Evolutionary conservation across 2,888 invertebrate genomes (phyloP), one percentile per base, ranked within the genome.

Genomic region (Morpho helenor): DNA sequence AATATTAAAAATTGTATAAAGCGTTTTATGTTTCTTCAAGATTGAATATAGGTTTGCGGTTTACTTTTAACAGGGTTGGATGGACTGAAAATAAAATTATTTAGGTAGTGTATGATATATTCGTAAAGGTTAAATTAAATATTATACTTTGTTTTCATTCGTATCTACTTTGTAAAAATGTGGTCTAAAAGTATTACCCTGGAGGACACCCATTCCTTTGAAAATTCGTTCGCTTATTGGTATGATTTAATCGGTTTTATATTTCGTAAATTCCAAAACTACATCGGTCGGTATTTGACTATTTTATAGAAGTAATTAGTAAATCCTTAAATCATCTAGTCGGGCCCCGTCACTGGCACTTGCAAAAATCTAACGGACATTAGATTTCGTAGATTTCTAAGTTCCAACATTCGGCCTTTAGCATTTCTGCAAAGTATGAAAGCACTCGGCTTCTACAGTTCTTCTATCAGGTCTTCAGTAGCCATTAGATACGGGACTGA

Each of bases 391-490:
- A 31, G 47, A 52, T 48, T 10, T 53, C 10, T 46, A 57, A 54
- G 56, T 57, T 56, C 63, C 49, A 55, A 64, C 55, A 46, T 23
- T 49, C 56, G 59, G 66, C 65, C 66, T 60, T 61, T 62, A 66
- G 62, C 67, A 66, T 64, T 64, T 46, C 40, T 46, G 46, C 68
- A 69, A 67, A 70, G 72, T 78, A 76, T 76, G 73, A 70, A 68
- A 74, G 76, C 77, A 75, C 75, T 68, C 74, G 73, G 76, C 77
- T 76, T 77, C 68, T 74, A 74, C 68, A 64, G 67, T 71, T 69
- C 52, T 72, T 71, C 73, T 70, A 68, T 31, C 31, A 75, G 69
- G 71, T 74, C 73, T 72, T 62, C 68, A 69, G 68, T 77, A 74
- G 74, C 70, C 71, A 73, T 68, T 66, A 66, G 64, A 56, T 46